These are phyloP conservation scores for Bombus confusus DNA, from an alignment of 1,140 invertebrate genomes.

Conservation along the genomic window DNA sequence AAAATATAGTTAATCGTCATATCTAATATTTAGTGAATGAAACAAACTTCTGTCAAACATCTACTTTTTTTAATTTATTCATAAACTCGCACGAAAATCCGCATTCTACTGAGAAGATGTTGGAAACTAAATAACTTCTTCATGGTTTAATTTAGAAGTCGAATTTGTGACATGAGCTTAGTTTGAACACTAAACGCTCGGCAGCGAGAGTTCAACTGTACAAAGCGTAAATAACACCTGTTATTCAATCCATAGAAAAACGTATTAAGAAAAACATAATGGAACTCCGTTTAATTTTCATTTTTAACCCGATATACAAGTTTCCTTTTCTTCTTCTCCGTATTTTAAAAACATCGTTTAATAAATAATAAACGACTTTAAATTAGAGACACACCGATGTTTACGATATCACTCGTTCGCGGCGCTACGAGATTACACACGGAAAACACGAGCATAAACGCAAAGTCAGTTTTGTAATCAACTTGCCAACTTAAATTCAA, in stretches of 20 bases:
- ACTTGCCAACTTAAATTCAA: slow-evolving; percentile 37
- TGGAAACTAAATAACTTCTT: background rate
- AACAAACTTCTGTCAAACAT: no score
- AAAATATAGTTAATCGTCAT: no score
- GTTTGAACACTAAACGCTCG: background rate
- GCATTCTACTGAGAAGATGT: no score
- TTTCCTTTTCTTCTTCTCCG: background rate
- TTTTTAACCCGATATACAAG: background rate
- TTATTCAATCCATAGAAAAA: background rate
- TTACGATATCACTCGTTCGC: background rate
- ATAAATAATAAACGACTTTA: background rate
- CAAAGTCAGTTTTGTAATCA: slow-evolving; percentile 37
- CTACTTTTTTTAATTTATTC: no score
- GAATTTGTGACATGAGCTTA: background rate
- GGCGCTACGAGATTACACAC: background rate
- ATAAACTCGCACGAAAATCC: no score
- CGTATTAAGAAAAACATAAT: background rate
- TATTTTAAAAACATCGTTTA: background rate
- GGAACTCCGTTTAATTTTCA: background rate
- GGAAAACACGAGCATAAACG: background rate
- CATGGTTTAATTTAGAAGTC: background rate
- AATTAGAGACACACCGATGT: background rate
- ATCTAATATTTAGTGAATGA: no score
- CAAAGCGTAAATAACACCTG: slow-evolving; percentile 4
- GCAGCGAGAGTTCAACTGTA: background rate